Evolutionary conservation across 2,113 vertebrate genomes (phyloP), one percentile per base, ranked within the genome.

Genomic region (Ancistrus triradiatus): DNA sequence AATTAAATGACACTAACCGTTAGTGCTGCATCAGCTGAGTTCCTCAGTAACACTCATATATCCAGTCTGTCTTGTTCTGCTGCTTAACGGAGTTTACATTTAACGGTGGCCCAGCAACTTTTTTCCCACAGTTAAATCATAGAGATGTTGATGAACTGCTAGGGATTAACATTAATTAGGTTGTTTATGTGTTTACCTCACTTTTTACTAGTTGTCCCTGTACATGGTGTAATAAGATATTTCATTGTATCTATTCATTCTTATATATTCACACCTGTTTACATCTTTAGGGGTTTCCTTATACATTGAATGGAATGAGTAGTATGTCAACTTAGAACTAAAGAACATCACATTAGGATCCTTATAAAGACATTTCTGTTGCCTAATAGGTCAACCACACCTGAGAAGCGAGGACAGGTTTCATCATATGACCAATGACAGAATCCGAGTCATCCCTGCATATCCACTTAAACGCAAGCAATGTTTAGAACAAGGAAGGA

Each of bases 1-100:
- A 77, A 80, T 78, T 84, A 79, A 83, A 84, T 84, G 84, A 82
- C 74, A 75, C 82, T 86, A 85, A 87, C 85, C 80, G 87, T 87
- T 88, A 87, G 73, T 59, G 77, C 48, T 82, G 80, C 84, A 86
- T 86, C 85, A 87, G 85, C 82, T 86, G 80, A 69, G 73, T 83
- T 81, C 78, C 58, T 56, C 22, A 49, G 61, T 66, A 86, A 78
- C 56, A 28, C 72, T 77, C 49, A 65, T 74, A 49, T 27, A 85
- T 85, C 87, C 77, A 76, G 87, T 84, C 63, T 49, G 73, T 84
- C 87, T 13, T 64, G 87, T 86, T 87, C 56, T 69, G 50, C 84
- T 40, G 63, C 81, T 86, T 85, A 85, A 86, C 79, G 72, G 78
- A 86, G 82, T 83, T 84, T 77, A 82, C 73, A 78, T 82, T 87